These are phyloP conservation scores for Cephalotes varians DNA, from an alignment of 2,888 invertebrate species.

Conservation along the genomic window DNA sequence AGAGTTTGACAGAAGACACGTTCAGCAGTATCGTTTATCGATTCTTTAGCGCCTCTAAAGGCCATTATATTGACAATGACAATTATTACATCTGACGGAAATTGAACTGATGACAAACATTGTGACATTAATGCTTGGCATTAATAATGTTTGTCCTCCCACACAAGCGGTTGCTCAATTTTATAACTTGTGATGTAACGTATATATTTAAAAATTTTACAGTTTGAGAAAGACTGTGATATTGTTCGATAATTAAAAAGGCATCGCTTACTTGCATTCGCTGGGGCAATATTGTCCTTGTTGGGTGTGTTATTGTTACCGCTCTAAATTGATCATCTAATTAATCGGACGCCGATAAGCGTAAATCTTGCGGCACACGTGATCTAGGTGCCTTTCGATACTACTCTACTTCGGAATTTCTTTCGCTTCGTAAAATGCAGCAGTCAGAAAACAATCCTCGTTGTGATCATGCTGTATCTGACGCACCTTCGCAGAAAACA, in stretches of 20 bases:
- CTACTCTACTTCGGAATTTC: slow-evolving; percentile 39
- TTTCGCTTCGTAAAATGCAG: slow-evolving; percentile 61
- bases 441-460: slow-evolving; percentile 77
- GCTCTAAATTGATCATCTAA: background rate
- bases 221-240: background rate
- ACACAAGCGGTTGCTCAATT: background rate
- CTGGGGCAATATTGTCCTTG: slow-evolving; percentile 36
- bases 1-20: slow-evolving; percentile 6
- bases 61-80: slow-evolving; percentile 4
- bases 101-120: slow-evolving; percentile 1
- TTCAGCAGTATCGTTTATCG: slow-evolving; percentile 3
- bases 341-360: slow-evolving; percentile 2
- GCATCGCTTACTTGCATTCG: slow-evolving; percentile 28
- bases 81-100: background rate
- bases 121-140: slow-evolving; percentile 4
- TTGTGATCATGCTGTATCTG: slow-evolving; percentile 73
- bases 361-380: slow-evolving; percentile 5
- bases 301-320: background rate
- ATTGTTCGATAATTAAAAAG: slow-evolving; percentile 10
- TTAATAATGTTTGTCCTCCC: slow-evolving; percentile 4
- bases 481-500: slow-evolving; percentile 76
- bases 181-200: slow-evolving; percentile 2
- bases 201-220: background rate
- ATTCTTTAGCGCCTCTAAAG: slow-evolving; percentile 1
- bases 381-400: slow-evolving; percentile 43